Base-by-base conservation (phyloP, 2,888 invertebrate species). In the Melanophora roralis region DNA sequence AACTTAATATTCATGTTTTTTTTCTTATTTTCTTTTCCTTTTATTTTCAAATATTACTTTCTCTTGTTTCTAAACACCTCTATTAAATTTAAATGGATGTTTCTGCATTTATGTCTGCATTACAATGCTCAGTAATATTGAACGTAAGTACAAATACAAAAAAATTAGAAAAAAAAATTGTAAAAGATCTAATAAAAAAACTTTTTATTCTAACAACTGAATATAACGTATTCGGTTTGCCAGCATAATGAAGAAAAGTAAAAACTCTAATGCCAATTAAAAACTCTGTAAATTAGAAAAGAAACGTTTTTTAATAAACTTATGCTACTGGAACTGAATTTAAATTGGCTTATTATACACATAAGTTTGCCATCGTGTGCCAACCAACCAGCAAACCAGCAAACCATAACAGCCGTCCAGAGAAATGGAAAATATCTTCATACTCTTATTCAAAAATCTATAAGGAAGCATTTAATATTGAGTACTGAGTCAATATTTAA, bases 311-410 rank as follows among this genome's bases (percentile, higher is more conserved):
- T 65, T 57, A 79, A 79, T 79, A 79, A 75, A 79, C 75, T 75
- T 75, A 49, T 74, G 60, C 67, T 75, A 60, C 71, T 75, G 34
- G 53, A 55, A 43, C 14, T 67, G 79, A 75, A 79, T 79, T 72
- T 79, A 75, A 79, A 79, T 79, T 79, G 79, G 74, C 71, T 79
- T 59, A 79, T 79, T 79, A 60, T n/a, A n/a, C n/a, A n/a, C 47
- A 71, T 49, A 49, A 55, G 34, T 67, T 51, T 57, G 8, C 62
- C 14, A 8, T 11, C 7, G 32, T 60, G 16, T 49, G n/a, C 47
- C 23, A 47, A 38, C 40, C 40, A 40, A 12, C 40, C 40, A 49
- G 23, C 40, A n/a, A n/a, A n/a, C n/a, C n/a, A n/a, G n/a, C n/a
- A n/a, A n/a, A n/a, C n/a, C n/a, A n/a, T n/a, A n/a, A n/a, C n/a